phyloP scores from a whole-genome alignment of 2,113 vertebrate genomes.

The Dromaius novaehollandiae region DNA sequence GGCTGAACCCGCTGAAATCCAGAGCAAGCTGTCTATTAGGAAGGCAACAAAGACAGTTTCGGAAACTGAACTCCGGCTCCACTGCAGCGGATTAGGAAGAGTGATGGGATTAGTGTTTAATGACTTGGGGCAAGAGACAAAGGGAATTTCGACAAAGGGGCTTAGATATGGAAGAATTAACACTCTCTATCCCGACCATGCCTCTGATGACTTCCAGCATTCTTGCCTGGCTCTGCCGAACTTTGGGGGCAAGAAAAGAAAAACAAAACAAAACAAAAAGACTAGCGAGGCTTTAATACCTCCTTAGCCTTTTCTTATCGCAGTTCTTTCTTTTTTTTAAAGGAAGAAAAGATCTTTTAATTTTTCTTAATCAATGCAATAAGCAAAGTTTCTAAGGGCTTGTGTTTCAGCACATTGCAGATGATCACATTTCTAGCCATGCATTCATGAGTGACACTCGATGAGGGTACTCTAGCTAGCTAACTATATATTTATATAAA shows the following conservation, averaged over 20 bases:
- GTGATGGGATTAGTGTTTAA: conserved; percentile 99
- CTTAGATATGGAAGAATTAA: conserved; percentile 92
- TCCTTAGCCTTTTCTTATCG: conserved; percentile 68
- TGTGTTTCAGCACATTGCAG: not conserved
- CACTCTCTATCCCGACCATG: conserved; percentile 86
- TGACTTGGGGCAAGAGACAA: conserved; percentile 97
- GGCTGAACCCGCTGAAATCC: conserved; percentile 78
- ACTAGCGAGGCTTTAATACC: conserved; percentile 65
- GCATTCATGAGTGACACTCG: not conserved
- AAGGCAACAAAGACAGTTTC: conserved; percentile 88
- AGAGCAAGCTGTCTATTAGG: conserved; percentile 85
- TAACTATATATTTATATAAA: not conserved
- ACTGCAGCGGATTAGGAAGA: conserved; percentile 95
- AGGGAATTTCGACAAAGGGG: conserved; percentile 87
- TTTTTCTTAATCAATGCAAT: conserved; percentile 51
- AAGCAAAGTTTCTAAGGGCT: not conserved
- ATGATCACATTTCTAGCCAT: not conserved
- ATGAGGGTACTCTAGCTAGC: not conserved
- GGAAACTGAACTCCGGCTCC: conserved; percentile 87
- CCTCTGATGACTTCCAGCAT: conserved; percentile 81
- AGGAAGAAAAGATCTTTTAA: conserved; percentile 68
- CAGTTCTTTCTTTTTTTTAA: not conserved
- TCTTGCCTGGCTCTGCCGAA: conserved; percentile 74
- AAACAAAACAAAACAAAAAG: conserved; percentile 9
- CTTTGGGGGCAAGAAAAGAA: not conserved